Conservation (phyloP, 2,888 invertebrate genomes). For the Calameuta filiformis region DNA sequence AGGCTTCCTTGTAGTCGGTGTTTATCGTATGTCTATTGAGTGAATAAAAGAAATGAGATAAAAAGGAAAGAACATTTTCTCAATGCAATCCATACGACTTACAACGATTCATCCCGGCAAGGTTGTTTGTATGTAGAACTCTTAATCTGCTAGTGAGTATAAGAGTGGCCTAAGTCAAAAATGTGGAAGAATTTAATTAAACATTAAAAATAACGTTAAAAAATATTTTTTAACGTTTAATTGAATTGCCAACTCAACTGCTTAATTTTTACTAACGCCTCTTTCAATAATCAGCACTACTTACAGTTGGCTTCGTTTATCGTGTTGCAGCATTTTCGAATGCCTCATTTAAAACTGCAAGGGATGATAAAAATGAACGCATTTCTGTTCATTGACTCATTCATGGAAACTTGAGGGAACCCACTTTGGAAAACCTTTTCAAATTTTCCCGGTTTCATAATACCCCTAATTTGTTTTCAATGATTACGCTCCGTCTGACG, state of each 20-base stretch:
- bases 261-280: neutral
- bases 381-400: neutral
- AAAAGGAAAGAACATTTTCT: neutral
- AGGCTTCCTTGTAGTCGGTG: neutral
- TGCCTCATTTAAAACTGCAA: neutral
- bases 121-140: neutral
- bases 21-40: neutral
- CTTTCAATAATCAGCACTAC: neutral
- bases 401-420: neutral
- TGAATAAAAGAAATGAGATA: neutral
- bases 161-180: neutral
- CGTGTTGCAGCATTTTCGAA: neutral
- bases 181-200: neutral
- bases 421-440: neutral
- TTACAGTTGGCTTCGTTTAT: neutral
- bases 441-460: neutral
- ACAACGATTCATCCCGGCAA: neutral
- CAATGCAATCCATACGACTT: neutral
- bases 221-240: neutral
- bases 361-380: neutral
- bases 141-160: neutral
- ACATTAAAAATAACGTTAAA: neutral
- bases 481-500: neutral
- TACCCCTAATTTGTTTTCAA: neutral
- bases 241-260: too few species aligned